Base-by-base conservation (phyloP, 2,797 vertebrate genomes). In the Myripristis murdjan region DNA sequence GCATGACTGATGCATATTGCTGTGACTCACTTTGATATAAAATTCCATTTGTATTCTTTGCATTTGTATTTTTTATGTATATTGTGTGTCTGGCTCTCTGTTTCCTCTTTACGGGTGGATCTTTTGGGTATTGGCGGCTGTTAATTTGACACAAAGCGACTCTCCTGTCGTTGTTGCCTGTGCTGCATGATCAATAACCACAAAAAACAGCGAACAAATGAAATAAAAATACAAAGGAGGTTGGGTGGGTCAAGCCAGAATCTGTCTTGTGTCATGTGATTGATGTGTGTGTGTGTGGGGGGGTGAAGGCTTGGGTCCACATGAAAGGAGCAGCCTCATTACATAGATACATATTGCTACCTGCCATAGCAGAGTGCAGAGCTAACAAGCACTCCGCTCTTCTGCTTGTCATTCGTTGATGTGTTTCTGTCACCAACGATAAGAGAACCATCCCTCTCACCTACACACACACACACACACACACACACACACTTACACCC, bases 291-390 rank as follows among this genome's bases (percentile, higher is more conserved):
- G n/a, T n/a, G n/a, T n/a, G 60, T 16, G 12, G 51, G 2, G 44
- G 73, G 68, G 78, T 75, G 84, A 77, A 79, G 73, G 79, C 77
- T 59, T 72, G 23, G 16, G 75, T 81, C 77, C 79, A 81, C 77
- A 79, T 77, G 75, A 85, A 86, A 69, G 79, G 48, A 62, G 53
- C 52, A 23, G 49, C 67, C 77, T 85, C 81, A 77, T 82, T 86
- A 82, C 58, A 39, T 77, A 80, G 24, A 56, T 54, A 57, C 64
- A 77, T 57, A 48, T 62, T 71, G 59, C 18, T 85, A 83, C 68
- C 77, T 76, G 65, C n/a, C n/a, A 53, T 60, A 47, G 51, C 48
- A 15, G 51, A 33, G 23, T 72, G 77, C 60, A 55, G 57, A 33
- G 68, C 39, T 76, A 86, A 86, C 73, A 76, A 63, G 76, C 71